Evolutionary conservation across 1,140 invertebrate genomes (phyloP), one percentile per base, ranked within the genome.

Genomic region (Cotesia typhae): DNA sequence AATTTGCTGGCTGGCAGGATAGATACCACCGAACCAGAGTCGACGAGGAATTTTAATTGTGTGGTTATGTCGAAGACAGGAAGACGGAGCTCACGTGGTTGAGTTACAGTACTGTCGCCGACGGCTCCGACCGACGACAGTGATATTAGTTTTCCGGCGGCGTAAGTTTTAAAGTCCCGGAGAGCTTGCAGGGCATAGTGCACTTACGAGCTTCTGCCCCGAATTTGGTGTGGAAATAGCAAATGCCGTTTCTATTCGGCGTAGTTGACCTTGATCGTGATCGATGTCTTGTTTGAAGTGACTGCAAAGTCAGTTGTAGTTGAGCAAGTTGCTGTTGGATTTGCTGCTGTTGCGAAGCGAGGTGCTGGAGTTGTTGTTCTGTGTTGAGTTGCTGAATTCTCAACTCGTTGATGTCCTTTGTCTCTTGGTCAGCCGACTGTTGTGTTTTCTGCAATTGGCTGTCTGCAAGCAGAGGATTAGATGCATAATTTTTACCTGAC

Each of bases 1-100:
- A 68, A 38, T n/a, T 28, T 35, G 14, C 14, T 60, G 38, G 14
- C 51, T 35, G 72, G 72, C 4, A 74, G 53, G 35, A 69, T 55
- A 2, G 71, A 68, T 66, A 66, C 41, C 12, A 66, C 63, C 7
- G 69, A 70, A 37, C 20, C 38, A 17, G 12, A 14, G 38, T 72
- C 70, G 47, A 35, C 17, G 55, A 59, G 55, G 17, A 59, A 59
- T 59, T 59, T 59, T 59, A n/a, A 17, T 59, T 59, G 55, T 2
- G 67, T 59, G 10, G 14, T 68, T 2, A 7, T 59, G 12, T 68
- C 67, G 35, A 57, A 38, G 4, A 68, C 37, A 38, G 59, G 36
- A 2, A 68, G 17, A 12, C 67, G 12, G 4, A 68, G 28, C 55
- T 68, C 67, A 17, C 52, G 53, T 36, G 52, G 67, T 68, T 53